phyloP scores from a whole-genome alignment of 2,113 vertebrate species.

The Gopherus flavomarginatus region DNA sequence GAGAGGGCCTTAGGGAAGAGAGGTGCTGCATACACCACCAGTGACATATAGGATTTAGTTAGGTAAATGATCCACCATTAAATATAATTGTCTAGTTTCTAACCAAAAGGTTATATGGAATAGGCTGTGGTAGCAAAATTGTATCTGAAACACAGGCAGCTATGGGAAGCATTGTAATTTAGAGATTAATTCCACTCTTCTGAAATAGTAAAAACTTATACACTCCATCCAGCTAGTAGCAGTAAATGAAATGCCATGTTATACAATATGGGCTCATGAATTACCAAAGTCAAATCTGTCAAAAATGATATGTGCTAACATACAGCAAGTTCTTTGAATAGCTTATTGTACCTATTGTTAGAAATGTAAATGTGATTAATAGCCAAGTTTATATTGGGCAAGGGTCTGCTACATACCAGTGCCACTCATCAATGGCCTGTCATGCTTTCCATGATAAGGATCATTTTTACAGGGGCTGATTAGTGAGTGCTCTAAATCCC shows the following conservation, averaged over 20 bases:
- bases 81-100: background rate
- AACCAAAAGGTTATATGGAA: background rate
- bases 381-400: fast-evolving
- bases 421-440: background rate
- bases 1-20: background rate
- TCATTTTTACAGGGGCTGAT: background rate
- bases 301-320: background rate
- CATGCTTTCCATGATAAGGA: background rate
- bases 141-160: background rate
- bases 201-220: background rate
- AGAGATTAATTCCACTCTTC: background rate
- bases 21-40: background rate
- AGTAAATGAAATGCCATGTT: background rate
- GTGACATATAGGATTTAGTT: background rate
- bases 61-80: background rate
- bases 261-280: background rate
- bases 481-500: background rate
- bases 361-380: background rate
- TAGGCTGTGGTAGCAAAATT: background rate
- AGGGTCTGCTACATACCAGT: background rate
- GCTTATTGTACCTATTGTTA: background rate
- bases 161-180: background rate
- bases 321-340: background rate
- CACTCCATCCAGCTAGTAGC: background rate
- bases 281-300: background rate